Evolutionary conservation across 2,113 vertebrate species (phyloP).

Genomic region (Polypterus bichir): DNA sequence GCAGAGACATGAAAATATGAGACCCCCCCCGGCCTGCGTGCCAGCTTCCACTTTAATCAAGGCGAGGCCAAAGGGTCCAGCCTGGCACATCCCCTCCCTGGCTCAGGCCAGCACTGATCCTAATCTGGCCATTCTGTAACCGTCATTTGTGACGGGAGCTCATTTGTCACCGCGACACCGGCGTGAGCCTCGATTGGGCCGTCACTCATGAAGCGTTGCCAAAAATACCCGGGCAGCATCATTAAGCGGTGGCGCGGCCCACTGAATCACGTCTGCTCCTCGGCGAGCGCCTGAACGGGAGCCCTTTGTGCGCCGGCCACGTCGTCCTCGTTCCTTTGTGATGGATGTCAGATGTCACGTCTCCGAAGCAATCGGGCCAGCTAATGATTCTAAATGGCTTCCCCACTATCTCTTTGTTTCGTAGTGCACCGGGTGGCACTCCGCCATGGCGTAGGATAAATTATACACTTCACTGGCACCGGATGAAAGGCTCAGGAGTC

Average conservation of each 20-base stretch:
- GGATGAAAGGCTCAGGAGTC: conserved; percentile 2
- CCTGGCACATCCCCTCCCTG: too few species aligned
- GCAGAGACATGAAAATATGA: too few species aligned
- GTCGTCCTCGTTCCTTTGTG: not conserved
- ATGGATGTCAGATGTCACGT: conserved; percentile 26
- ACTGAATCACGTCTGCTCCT: conserved; percentile 21
- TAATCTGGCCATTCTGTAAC: conserved; percentile 24
- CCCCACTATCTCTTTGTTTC: conserved; percentile 20
- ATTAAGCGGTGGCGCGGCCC: conserved; percentile 28
- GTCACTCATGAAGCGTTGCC: conserved; percentile 31
- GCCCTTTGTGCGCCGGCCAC: not conserved
- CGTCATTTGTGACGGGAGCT: conserved; percentile 37
- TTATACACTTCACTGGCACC: not conserved
- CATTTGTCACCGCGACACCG: conserved; percentile 39
- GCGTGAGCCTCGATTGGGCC: conserved; percentile 34
- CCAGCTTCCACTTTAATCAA: too few species aligned
- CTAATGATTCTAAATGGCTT: conserved; percentile 44
- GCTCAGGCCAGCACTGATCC: conserved; percentile 24
- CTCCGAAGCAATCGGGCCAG: conserved; percentile 19
- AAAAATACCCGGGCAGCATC: conserved; percentile 28
- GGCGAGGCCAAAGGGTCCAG: too few species aligned
- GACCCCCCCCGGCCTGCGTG: too few species aligned
- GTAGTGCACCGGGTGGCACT: conserved; percentile 14
- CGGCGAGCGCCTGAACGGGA: not conserved
- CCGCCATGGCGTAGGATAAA: not conserved